Evolutionary conservation across 2,888 invertebrate species (phyloP).

Genomic region (Orthosia gothica): DNA sequence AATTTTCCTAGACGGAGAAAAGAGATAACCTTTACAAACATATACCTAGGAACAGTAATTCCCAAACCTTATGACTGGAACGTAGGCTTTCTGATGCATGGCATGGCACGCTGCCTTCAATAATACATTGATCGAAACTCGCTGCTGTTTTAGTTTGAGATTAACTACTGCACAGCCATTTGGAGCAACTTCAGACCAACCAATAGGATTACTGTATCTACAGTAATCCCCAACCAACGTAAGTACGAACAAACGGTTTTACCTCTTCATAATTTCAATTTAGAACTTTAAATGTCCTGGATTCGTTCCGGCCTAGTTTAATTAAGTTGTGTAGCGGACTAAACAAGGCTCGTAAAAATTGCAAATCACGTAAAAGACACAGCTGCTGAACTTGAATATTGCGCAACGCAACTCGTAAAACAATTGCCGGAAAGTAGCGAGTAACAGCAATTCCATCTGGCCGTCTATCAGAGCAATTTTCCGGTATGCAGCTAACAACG

Average conservation of each 20-base stretch:
- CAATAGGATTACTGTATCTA: too few relatives aligned
- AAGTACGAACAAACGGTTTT: background rate
- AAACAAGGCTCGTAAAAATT: background rate
- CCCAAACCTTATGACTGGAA: too few relatives aligned
- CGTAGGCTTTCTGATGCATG: too few relatives aligned
- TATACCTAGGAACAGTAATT: too few relatives aligned
- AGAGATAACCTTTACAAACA: background rate
- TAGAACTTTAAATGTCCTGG: background rate
- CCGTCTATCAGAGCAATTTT: constrained; percentile 32
- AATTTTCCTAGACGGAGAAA: background rate
- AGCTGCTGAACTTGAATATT: constrained; percentile 22
- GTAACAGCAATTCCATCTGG: constrained; percentile 25
- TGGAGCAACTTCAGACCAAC: too few relatives aligned
- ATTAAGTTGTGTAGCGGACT: background rate
- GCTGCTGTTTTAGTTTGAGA: too few relatives aligned
- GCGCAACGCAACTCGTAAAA: constrained; percentile 40
- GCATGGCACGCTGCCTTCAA: too few relatives aligned
- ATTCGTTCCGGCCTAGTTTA: background rate
- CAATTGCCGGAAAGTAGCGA: constrained; percentile 40
- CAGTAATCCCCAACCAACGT: too few relatives aligned
- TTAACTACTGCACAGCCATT: too few relatives aligned
- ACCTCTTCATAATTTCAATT: background rate
- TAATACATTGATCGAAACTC: too few relatives aligned
- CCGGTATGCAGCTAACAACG: constrained; percentile 44
- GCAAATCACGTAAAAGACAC: background rate